Conservation (phyloP, 1,140 invertebrate species). For the Trichonephila clavipes region DNA sequence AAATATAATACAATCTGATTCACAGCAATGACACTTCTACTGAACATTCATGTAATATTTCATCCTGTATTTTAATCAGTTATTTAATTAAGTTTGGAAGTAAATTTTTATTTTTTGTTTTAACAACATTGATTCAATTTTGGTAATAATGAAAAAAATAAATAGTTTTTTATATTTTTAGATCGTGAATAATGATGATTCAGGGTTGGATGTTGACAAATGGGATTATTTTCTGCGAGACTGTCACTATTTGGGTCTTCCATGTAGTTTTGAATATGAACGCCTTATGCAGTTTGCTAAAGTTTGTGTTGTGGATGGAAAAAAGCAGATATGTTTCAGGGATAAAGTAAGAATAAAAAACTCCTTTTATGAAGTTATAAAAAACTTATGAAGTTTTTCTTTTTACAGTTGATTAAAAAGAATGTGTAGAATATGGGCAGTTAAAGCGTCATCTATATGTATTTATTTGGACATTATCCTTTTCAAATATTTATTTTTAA, state of each 20-base stretch:
- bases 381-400: too few relatives aligned
- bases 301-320: conserved; percentile 79
- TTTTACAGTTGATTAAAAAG: too few relatives aligned
- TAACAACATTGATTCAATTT: too few relatives aligned
- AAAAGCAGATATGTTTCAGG: conserved; percentile 81
- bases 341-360: conserved; percentile 79
- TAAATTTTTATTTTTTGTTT: too few relatives aligned
- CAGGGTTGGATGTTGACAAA: conserved; percentile 87
- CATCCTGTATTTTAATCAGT: too few relatives aligned
- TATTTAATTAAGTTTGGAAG: too few relatives aligned
- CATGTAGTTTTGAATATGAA: conserved; percentile 82
- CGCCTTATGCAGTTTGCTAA: conserved; percentile 81
- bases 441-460: neutral
- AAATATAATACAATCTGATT: too few relatives aligned
- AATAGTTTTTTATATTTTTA: conserved; percentile 78
- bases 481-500: neutral
- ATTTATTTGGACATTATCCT: neutral
- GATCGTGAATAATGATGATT: conserved; percentile 86
- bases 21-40: too few relatives aligned
- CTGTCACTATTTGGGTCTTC: conserved; percentile 82
- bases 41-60: too few relatives aligned
- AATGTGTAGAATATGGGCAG: too few relatives aligned
- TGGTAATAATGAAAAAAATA: too few relatives aligned
- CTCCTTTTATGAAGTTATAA: too few relatives aligned
- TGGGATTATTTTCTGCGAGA: conserved; percentile 87